Conservation (phyloP, 2,888 invertebrate species). For the Willowsia nigromaculata region DNA sequence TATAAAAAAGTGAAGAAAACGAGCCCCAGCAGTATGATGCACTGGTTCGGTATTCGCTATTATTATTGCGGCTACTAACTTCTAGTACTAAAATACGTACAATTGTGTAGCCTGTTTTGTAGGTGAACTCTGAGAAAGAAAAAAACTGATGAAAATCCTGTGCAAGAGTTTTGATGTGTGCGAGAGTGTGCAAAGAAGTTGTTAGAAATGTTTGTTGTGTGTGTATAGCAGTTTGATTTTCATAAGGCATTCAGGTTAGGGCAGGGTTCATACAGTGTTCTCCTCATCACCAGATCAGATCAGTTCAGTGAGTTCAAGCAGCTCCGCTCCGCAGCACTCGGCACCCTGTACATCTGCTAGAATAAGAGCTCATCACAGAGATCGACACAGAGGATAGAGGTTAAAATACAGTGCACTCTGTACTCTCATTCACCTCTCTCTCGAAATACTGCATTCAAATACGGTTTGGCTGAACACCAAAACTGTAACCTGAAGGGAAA, state of each 20-base stretch:
- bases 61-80: neutral
- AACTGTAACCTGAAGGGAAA: slow-evolving; percentile 65
- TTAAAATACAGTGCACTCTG: slow-evolving; percentile 26
- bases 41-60: neutral
- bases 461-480: slow-evolving; percentile 64
- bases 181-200: neutral
- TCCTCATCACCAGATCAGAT: slow-evolving; percentile 36
- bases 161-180: neutral
- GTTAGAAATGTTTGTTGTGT: slow-evolving; percentile 2
- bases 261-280: slow-evolving; percentile 67
- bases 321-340: neutral
- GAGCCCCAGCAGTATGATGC: neutral
- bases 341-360: neutral
- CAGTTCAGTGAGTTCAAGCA: slow-evolving; percentile 38
- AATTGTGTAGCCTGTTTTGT: neutral
- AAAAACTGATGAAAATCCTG: neutral
- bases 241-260: slow-evolving; percentile 66
- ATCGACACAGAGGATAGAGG: neutral
- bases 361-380: neutral
- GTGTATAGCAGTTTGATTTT: slow-evolving; percentile 30
- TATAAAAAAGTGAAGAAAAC: neutral
- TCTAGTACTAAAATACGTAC: neutral
- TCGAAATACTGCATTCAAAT: too few species aligned
- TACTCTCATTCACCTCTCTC: neutral
- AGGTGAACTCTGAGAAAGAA: slow-evolving; percentile 8